Evolutionary conservation across 2,888 invertebrate genomes (phyloP).

Genomic region (Gari tellinella): DNA sequence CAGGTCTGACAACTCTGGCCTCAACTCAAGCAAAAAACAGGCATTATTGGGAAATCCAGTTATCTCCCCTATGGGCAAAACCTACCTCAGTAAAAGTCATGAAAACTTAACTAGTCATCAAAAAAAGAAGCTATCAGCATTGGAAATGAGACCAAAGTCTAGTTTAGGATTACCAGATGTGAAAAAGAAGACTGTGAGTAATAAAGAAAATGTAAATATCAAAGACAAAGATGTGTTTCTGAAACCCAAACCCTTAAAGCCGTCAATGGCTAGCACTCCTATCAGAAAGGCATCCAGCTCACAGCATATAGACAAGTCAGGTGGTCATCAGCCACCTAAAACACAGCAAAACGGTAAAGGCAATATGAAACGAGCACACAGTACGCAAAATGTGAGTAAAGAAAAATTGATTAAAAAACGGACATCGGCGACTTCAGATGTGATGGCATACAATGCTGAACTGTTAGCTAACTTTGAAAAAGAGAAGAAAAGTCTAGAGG

Average conservation of each 20-base stretch:
- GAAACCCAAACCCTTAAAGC: conserved; percentile 72
- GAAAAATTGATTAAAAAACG: conserved; percentile 75
- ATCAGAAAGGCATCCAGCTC: conserved; percentile 82
- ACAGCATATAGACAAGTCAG: conserved; percentile 80
- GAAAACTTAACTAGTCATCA: conserved; percentile 80
- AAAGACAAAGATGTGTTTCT: conserved; percentile 70
- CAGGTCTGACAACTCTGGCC: conserved; percentile 71
- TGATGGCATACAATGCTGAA: conserved; percentile 84
- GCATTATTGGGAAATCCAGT: conserved; percentile 54
- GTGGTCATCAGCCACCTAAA: conserved; percentile 37
- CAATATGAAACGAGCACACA: conserved; percentile 81
- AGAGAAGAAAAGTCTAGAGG: conserved; percentile 84
- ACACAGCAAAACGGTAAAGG: conserved; percentile 40
- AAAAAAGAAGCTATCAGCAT: conserved; percentile 67
- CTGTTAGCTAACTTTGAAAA: conserved; percentile 84
- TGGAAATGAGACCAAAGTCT: conserved; percentile 64
- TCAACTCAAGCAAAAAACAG: conserved; percentile 48
- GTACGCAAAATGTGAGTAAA: conserved; percentile 83
- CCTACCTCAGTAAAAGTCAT: conserved; percentile 81
- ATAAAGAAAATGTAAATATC: conserved; percentile 76
- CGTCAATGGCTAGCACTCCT: conserved; percentile 62
- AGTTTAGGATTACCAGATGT: conserved; percentile 64
- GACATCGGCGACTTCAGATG: conserved; percentile 81
- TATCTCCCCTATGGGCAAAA: conserved; percentile 70
- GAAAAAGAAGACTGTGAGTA: conserved; percentile 63